Evolutionary conservation across 2,113 vertebrate species (phyloP).

Genomic region (Etheostoma spectabile): DNA sequence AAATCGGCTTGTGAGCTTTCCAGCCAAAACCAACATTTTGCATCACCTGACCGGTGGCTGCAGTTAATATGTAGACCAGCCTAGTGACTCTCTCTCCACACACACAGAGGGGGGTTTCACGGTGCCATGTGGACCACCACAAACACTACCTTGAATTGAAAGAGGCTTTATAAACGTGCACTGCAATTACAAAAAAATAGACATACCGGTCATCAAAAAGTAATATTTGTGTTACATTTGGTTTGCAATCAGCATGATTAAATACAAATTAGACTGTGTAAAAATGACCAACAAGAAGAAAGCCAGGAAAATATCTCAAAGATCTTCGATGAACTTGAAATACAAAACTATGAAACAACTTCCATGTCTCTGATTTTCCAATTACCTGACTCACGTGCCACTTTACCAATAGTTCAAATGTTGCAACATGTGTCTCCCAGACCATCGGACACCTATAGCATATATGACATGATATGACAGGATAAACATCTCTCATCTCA

Average conservation of each 20-base stretch:
- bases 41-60: conserved; percentile 31
- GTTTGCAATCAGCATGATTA: not conserved
- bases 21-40: conserved; percentile 28
- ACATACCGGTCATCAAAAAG: not conserved
- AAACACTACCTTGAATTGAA: not conserved
- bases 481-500: conserved; percentile 5
- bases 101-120: not conserved
- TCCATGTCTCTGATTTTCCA: not conserved
- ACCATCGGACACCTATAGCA: not conserved
- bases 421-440: not conserved
- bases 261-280: not conserved
- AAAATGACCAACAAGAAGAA: not conserved
- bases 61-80: conserved; percentile 44
- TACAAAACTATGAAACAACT: not conserved
- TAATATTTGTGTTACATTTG: not conserved
- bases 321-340: not conserved
- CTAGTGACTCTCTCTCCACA: conserved; percentile 26
- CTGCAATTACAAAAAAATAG: not conserved
- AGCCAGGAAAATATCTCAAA: not conserved
- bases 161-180: not conserved
- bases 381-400: not conserved
- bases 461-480: not conserved
- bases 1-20: conserved; percentile 22
- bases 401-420: conserved; percentile 8
- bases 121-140: conserved; percentile 11